Evolutionary conservation across 2,888 invertebrate genomes (phyloP).

Genomic region (Druceiella hillmani): DNA sequence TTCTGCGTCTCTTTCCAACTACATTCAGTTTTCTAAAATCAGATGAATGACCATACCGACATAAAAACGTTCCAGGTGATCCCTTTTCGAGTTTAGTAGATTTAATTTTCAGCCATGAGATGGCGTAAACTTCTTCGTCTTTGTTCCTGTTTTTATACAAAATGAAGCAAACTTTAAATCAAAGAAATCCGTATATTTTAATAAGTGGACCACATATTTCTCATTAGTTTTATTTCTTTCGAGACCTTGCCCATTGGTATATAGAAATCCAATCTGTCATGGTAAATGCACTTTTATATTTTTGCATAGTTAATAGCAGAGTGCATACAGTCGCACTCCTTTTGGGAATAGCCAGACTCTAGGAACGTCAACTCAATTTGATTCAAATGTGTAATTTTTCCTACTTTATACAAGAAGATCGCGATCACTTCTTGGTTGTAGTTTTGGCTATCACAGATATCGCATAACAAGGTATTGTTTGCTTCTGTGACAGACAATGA

Average conservation of each 20-base stretch:
- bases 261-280: conserved; percentile 13
- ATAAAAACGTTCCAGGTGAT: too few species aligned
- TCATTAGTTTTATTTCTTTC: background rate
- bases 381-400: conserved; percentile 11
- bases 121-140: conserved; percentile 11
- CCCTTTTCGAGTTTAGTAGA: conserved; percentile 13
- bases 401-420: conserved; percentile 10
- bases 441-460: background rate
- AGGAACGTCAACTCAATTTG: too few species aligned
- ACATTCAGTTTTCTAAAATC: too few species aligned
- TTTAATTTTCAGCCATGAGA: conserved; percentile 14
- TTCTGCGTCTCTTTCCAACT: too few species aligned
- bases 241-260: background rate
- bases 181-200: conserved; percentile 2
- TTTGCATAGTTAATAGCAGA: conserved; percentile 12
- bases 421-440: conserved; percentile 3
- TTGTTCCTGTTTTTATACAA: too few species aligned
- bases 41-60: too few species aligned
- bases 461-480: background rate
- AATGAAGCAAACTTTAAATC: conserved; percentile 10
- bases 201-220: conserved; percentile 1
- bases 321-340: conserved; percentile 4
- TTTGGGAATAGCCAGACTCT: too few species aligned
- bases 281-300: conserved; percentile 12
- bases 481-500: background rate